phyloP scores from a whole-genome alignment of 2,113 vertebrate genomes.

The Chamaea fasciata region DNA sequence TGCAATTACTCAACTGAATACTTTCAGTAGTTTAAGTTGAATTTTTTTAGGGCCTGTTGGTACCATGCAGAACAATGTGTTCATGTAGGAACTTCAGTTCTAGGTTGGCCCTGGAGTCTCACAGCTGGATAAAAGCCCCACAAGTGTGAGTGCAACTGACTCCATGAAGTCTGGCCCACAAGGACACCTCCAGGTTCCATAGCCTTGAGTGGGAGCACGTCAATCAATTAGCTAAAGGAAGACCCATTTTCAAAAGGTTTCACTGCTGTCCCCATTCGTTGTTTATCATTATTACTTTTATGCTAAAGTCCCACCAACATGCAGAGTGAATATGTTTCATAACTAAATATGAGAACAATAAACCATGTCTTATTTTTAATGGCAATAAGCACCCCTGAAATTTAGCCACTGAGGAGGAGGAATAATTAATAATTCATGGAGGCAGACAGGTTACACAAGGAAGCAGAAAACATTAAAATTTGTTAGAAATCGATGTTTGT shows the following conservation, averaged over 20 bases:
- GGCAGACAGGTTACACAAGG: neutral
- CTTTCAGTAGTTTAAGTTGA: neutral
- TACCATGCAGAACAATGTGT: neutral
- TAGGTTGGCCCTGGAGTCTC: neutral
- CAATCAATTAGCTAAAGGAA: neutral
- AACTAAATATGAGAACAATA: neutral
- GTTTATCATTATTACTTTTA: neutral
- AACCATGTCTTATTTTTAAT: neutral
- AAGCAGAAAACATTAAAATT: neutral
- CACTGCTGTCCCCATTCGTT: neutral
- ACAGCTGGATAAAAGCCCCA: neutral
- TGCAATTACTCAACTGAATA: neutral
- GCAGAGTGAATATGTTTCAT: neutral
- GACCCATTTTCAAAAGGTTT: accelerated
- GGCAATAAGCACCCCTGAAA: neutral
- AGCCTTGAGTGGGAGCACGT: neutral
- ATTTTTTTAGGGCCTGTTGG: neutral
- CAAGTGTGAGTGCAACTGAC: neutral
- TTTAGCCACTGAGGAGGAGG: neutral
- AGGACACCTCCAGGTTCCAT: neutral
- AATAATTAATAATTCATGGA: neutral
- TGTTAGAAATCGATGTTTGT: neutral
- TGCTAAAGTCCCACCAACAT: neutral
- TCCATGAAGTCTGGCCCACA: neutral
- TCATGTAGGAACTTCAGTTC: neutral